A percentile compares a stretch with the other conserved stretches of the same genome.
Evolutionary conservation across 2,888 invertebrate species (phyloP).

Genomic region (Tetragnatha montana): DNA sequence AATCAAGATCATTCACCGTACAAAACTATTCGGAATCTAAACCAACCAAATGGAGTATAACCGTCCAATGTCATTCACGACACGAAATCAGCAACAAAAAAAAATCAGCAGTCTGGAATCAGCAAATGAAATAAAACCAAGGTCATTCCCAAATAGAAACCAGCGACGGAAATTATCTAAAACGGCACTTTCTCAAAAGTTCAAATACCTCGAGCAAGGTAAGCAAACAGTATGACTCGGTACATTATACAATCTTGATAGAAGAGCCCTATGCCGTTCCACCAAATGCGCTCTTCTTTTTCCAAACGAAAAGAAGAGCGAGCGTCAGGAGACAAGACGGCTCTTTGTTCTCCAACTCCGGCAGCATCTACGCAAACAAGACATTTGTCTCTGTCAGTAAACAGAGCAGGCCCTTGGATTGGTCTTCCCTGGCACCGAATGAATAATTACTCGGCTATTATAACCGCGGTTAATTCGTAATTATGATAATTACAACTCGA

Average conservation of each 20-base stretch:
- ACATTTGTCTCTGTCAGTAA: slow-evolving; percentile 70
- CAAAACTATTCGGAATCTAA: too few species aligned
- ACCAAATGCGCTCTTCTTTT: neutral
- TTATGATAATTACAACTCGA: slow-evolving; percentile 65
- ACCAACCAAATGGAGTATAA: too few species aligned
- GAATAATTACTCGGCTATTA: slow-evolving; percentile 62
- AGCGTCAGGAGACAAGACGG: slow-evolving; percentile 25
- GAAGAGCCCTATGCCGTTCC: neutral
- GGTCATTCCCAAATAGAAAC: too few species aligned
- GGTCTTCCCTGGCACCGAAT: slow-evolving; percentile 33
- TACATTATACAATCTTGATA: slow-evolving; percentile 19
- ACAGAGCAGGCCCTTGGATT: slow-evolving; percentile 40
- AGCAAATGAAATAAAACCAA: too few species aligned
- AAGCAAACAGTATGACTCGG: neutral
- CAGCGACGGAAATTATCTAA: too few species aligned
- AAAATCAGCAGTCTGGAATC: too few species aligned
- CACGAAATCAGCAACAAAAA: too few species aligned
- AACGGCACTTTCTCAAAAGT: too few species aligned
- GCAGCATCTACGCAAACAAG: slow-evolving; percentile 60
- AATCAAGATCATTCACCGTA: too few species aligned
- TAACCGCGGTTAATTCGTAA: slow-evolving; percentile 67
- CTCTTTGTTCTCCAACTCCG: slow-evolving; percentile 52
- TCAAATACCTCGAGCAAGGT: neutral
- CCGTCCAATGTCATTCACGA: too few species aligned
- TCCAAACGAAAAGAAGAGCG: neutral